Evolutionary conservation across 2,888 invertebrate genomes (phyloP).

Genomic region (Chymomyza procnemis): DNA sequence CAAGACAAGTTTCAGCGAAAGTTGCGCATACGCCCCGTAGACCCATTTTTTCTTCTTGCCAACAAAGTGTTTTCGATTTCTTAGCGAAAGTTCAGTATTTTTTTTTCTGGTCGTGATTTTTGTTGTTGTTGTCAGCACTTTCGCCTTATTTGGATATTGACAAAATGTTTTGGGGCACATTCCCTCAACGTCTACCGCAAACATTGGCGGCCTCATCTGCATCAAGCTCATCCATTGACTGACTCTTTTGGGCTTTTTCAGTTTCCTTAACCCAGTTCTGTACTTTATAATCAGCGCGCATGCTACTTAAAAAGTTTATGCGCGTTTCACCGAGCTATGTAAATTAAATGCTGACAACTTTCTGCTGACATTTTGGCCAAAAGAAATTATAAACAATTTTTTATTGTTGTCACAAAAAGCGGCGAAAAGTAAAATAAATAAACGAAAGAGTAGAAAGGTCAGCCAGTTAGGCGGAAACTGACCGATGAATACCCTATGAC

Average conservation of each 20-base stretch:
- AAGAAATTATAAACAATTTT: slow-evolving; percentile 30
- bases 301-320: slow-evolving; percentile 47
- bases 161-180: not conserved
- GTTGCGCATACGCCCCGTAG: slow-evolving; percentile 14
- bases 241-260: slow-evolving; percentile 24
- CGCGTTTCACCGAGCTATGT: slow-evolving; percentile 42
- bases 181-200: not conserved
- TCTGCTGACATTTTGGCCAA: slow-evolving; percentile 38
- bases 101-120: not conserved
- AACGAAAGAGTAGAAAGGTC: not conserved
- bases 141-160: not conserved
- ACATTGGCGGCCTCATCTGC: not conserved
- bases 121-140: not conserved
- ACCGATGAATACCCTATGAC: not conserved
- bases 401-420: slow-evolving; percentile 49
- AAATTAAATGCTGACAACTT: slow-evolving; percentile 67
- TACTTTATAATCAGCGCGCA: slow-evolving; percentile 61
- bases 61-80: slow-evolving; percentile 5
- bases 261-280: slow-evolving; percentile 59
- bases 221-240: not conserved
- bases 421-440: slow-evolving; percentile 20
- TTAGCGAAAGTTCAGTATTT: not conserved
- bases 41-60: slow-evolving; percentile 12
- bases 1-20: slow-evolving; percentile 34
- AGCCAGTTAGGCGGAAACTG: not conserved